phyloP scores from a whole-genome alignment of 2,113 vertebrate species.

The Etheostoma cragini region DNA sequence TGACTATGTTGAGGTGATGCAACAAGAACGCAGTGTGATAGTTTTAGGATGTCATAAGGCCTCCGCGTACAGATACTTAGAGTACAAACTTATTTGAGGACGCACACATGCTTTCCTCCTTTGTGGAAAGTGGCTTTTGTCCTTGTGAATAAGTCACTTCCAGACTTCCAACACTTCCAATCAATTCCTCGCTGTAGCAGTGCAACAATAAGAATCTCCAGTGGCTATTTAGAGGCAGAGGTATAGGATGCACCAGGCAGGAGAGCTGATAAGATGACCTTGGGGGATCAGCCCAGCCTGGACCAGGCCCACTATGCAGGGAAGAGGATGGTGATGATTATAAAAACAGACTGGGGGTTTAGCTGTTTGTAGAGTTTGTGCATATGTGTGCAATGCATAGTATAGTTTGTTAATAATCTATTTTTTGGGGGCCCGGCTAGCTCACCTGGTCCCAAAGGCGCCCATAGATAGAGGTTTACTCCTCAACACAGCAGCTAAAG shows the following conservation, averaged over 20 bases:
- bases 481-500: too few species aligned
- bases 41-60: background rate
- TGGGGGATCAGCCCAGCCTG: conserved; percentile 15
- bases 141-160: conserved; percentile 68
- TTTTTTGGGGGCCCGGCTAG: background rate
- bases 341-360: conserved; percentile 35
- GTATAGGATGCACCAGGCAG: conserved; percentile 56
- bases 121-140: conserved; percentile 53
- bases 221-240: conserved; percentile 45
- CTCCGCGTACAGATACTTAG: conserved; percentile 8
- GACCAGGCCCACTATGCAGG: conserved; percentile 14
- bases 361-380: background rate
- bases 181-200: conserved; percentile 13
- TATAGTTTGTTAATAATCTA: background rate
- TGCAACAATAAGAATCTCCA: conserved; percentile 65
- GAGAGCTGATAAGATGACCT: conserved; percentile 62
- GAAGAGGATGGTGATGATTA: conserved; percentile 46
- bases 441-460: too few species aligned
- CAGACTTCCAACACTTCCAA: conserved; percentile 58
- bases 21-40: conserved; percentile 9
- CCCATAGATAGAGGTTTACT: too few species aligned
- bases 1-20: conserved; percentile 30
- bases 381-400: background rate
- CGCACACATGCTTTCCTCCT: conserved; percentile 70
- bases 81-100: conserved; percentile 30